These are phyloP conservation scores for Xestia c-nigrum DNA, from an alignment of 2,888 invertebrate species.

Conservation along the genomic window DNA sequence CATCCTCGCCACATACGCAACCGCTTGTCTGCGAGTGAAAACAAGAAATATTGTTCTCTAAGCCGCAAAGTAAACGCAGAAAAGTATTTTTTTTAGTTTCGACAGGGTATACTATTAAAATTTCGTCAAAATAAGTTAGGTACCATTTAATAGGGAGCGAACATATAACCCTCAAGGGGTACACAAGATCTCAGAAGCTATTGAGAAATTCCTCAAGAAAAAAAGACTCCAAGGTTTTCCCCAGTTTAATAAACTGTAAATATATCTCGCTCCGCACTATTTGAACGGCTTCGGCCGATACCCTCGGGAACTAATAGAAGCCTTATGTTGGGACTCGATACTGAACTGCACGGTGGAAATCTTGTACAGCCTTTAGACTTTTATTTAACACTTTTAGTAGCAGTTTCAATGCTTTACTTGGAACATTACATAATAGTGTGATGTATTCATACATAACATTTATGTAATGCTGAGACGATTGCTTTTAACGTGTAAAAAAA, in stretches of 20 bases:
- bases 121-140: neutral
- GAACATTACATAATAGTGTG: neutral
- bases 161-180: neutral
- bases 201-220: constrained; percentile 4
- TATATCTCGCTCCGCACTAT: constrained; percentile 26
- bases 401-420: neutral
- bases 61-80: neutral
- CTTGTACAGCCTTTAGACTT: constrained; percentile 17
- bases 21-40: neutral
- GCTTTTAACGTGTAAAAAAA: neutral
- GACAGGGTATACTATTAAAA: neutral
- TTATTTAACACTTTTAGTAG: constrained; percentile 30
- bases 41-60: neutral
- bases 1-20: neutral
- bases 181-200: neutral
- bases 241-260: constrained; percentile 37
- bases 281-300: constrained; percentile 21
- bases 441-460: too few relatives aligned
- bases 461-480: neutral
- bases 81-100: neutral
- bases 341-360: constrained; percentile 28
- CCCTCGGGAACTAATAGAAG: constrained; percentile 45
- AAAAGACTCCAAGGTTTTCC: neutral
- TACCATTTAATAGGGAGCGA: neutral
- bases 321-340: constrained; percentile 26